Conservation (phyloP, 2,888 invertebrate species). For the Leucophenga montana region DNA sequence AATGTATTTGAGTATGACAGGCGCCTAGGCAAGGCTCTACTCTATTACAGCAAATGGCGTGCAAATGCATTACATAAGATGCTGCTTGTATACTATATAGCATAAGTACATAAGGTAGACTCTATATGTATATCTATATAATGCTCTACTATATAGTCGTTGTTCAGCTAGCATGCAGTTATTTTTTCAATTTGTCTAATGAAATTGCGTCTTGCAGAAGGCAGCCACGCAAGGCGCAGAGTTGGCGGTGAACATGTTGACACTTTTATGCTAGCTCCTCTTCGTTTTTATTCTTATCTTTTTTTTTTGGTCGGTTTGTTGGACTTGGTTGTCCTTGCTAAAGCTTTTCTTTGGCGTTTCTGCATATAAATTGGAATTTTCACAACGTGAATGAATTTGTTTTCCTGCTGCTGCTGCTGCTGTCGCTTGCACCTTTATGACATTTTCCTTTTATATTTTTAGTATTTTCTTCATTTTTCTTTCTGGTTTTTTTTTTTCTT, state of each 20-base stretch:
- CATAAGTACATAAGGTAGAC: constrained; percentile 31
- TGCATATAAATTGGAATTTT: constrained; percentile 73
- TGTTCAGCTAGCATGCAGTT: constrained; percentile 49
- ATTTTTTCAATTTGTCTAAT: constrained; percentile 71
- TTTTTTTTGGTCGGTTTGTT: constrained; percentile 19
- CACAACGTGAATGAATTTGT: constrained; percentile 29
- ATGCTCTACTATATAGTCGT: constrained; percentile 41
- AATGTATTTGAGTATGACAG: too few species aligned
- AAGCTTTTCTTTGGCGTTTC: constrained; percentile 53
- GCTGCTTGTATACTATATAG: constrained; percentile 54
- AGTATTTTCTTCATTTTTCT: constrained; percentile 31
- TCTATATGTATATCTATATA: constrained; percentile 32
- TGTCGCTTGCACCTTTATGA: constrained; percentile 71
- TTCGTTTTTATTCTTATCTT: constrained; percentile 11
- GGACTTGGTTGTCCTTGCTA: constrained; percentile 33
- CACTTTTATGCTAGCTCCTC: constrained; percentile 47
- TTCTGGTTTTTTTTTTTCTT: constrained; percentile 31
- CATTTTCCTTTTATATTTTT: constrained; percentile 62
- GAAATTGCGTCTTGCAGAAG: constrained; percentile 65
- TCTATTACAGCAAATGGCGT: constrained; percentile 51
- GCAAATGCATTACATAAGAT: constrained; percentile 48
- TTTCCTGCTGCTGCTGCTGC: constrained; percentile 35
- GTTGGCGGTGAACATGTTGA: constrained; percentile 47
- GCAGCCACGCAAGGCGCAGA: not conserved
- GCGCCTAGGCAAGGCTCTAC: constrained; percentile 48